A percentile compares a stretch with the other conserved stretches of the same genome.
phyloP scores from a whole-genome alignment of 2,797 vertebrate species.

The Sarcophilus harrisii region DNA sequence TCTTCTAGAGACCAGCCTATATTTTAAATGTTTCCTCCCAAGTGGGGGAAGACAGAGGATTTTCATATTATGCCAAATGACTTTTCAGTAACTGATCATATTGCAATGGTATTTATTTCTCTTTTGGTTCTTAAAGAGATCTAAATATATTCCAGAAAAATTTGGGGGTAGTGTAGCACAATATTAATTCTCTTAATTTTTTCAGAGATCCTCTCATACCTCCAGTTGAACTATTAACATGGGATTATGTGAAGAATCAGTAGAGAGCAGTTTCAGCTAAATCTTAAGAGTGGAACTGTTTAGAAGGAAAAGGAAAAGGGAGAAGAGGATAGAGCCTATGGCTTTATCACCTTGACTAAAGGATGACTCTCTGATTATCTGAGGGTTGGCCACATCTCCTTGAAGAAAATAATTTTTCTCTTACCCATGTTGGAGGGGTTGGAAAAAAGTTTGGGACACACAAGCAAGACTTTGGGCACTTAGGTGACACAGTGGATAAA shows the following conservation, averaged over 20 bases:
- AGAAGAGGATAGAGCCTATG: too few species aligned
- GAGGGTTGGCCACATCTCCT: too few species aligned
- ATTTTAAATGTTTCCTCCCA: not conserved
- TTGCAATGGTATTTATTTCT: constrained; percentile 16
- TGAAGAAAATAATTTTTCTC: too few species aligned
- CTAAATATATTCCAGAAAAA: not conserved
- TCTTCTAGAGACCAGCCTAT: not conserved
- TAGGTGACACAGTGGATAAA: too few species aligned
- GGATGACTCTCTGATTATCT: too few species aligned
- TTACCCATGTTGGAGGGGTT: too few species aligned
- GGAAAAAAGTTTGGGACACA: too few species aligned
- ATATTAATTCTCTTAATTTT: constrained; percentile 3
- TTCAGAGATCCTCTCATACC: not conserved
- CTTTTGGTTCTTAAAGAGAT: constrained; percentile 29
- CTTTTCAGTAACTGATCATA: not conserved
- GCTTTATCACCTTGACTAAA: too few species aligned
- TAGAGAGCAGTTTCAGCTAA: constrained; percentile 5
- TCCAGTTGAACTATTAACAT: not conserved
- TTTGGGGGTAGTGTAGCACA: constrained; percentile 12
- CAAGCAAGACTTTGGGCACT: too few species aligned
- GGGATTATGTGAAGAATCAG: not conserved
- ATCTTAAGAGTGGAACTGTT: not conserved
- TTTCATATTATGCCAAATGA: constrained; percentile 3
- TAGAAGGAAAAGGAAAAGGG: too few species aligned
- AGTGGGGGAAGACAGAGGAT: constrained; percentile 9